Evolutionary conservation across 2,888 invertebrate species (phyloP).

Genomic region (Zootermopsis nevadensis): DNA sequence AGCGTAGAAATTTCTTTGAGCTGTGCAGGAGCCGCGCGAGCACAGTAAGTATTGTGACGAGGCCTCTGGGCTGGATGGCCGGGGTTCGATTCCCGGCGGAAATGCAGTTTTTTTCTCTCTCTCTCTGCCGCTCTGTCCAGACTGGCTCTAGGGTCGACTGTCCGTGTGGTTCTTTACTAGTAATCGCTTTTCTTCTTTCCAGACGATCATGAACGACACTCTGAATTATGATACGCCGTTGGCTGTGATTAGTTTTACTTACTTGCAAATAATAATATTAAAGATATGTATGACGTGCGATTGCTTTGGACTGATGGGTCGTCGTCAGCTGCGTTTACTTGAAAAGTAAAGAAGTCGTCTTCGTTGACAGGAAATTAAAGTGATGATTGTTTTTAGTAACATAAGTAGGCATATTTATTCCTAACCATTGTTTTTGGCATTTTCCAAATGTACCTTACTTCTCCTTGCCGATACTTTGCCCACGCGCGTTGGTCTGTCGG

Average conservation of each 20-base stretch:
- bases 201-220: constrained; percentile 43
- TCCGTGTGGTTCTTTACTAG: not conserved
- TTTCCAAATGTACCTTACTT: not conserved
- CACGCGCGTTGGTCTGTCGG: too few relatives aligned
- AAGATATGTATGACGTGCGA: constrained; percentile 16
- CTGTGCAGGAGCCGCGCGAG: too few relatives aligned
- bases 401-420: not conserved
- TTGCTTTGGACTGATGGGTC: not conserved
- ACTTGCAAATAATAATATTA: not conserved
- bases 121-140: too few relatives aligned
- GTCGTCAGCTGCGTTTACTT: not conserved
- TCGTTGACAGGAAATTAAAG: not conserved
- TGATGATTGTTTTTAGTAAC: constrained; percentile 16
- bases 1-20: too few relatives aligned
- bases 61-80: too few relatives aligned
- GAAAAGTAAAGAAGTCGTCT: constrained; percentile 15
- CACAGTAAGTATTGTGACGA: too few relatives aligned
- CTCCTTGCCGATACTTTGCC: too few relatives aligned
- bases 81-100: too few relatives aligned
- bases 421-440: not conserved
- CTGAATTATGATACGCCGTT: constrained; percentile 48
- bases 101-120: too few relatives aligned
- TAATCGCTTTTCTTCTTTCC: constrained; percentile 29
- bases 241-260: constrained; percentile 37
- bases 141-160: too few relatives aligned